Evolutionary conservation across 2,113 vertebrate genomes (phyloP).

Genomic region (Seriola dumerili): DNA sequence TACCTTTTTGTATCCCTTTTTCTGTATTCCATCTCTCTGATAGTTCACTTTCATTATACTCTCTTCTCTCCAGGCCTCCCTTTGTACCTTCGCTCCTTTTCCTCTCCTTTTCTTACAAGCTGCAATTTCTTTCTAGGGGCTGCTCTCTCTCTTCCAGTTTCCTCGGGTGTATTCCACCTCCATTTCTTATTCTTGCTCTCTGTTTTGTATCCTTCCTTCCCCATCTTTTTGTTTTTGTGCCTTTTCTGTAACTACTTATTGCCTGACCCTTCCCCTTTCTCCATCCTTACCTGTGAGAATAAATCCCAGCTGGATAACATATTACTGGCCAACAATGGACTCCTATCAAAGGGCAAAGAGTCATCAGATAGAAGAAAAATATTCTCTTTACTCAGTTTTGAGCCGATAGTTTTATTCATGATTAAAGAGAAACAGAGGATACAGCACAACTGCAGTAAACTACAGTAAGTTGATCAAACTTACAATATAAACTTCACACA

Average conservation of each 20-base stretch:
- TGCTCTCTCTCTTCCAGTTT: not conserved
- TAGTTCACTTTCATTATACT: conserved; percentile 4
- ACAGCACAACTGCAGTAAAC: not conserved
- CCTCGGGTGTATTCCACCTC: not conserved
- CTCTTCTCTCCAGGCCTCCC: not conserved
- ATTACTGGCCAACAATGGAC: not conserved
- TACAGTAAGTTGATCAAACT: not conserved
- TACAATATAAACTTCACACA: not conserved
- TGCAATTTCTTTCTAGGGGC: not conserved
- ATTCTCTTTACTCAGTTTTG: not conserved
- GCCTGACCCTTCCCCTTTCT: not conserved
- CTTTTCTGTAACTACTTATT: conserved; percentile 8
- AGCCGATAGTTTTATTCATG: not conserved
- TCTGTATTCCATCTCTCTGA: not conserved
- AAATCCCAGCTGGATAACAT: not conserved
- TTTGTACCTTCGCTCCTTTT: conserved; percentile 10
- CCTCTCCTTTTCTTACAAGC: conserved; percentile 3
- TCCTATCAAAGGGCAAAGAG: not conserved
- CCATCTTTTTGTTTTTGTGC: not conserved
- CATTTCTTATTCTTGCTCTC: not conserved
- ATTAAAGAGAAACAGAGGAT: not conserved
- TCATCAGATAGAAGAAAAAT: not conserved
- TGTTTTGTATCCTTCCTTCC: not conserved
- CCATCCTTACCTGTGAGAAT: conserved; percentile 1
- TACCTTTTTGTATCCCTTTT: not conserved